These are phyloP conservation scores for Gryllus bimaculatus DNA, from an alignment of 1,140 invertebrate species.

Conservation along the genomic window DNA sequence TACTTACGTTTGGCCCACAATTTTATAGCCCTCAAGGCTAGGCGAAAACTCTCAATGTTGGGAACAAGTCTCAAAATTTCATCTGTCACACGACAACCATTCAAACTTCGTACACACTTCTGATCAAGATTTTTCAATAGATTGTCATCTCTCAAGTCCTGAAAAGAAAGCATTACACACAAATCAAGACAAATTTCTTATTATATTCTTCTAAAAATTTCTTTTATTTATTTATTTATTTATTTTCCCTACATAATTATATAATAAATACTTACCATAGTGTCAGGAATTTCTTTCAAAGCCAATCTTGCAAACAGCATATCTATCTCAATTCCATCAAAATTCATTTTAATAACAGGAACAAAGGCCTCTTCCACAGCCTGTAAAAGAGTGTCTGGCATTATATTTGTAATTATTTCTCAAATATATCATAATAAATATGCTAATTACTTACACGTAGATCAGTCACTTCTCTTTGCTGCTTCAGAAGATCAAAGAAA, in stretches of 20 bases:
- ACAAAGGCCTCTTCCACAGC: constrained; percentile 98
- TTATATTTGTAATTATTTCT: neutral
- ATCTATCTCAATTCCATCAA: constrained; percentile 98
- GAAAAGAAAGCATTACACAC: constrained; percentile 16
- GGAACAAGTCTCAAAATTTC: constrained; percentile 94
- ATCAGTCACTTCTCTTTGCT: constrained; percentile 78
- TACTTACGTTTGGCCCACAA: constrained; percentile 95
- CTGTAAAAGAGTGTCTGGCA: constrained; percentile 33
- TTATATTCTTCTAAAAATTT: neutral
- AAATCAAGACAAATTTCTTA: no score
- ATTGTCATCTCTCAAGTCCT: constrained; percentile 84
- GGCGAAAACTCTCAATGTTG: constrained; percentile 86
- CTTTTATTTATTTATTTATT: neutral
- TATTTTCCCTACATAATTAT: neutral
- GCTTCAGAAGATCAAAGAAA: constrained; percentile 85
- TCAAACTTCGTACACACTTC: constrained; percentile 93
- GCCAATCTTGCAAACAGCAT: constrained; percentile 92
- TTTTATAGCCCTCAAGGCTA: constrained; percentile 91
- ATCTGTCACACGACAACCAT: constrained; percentile 97
- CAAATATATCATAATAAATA: neutral
- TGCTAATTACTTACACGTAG: constrained; percentile 48
- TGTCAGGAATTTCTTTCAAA: constrained; percentile 80
- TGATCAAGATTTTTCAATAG: constrained; percentile 92
- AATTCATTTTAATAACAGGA: constrained; percentile 98
- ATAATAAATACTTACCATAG: constrained; percentile 35